phyloP scores from a whole-genome alignment of 2,113 vertebrate genomes.

The Procavia capensis region DNA sequence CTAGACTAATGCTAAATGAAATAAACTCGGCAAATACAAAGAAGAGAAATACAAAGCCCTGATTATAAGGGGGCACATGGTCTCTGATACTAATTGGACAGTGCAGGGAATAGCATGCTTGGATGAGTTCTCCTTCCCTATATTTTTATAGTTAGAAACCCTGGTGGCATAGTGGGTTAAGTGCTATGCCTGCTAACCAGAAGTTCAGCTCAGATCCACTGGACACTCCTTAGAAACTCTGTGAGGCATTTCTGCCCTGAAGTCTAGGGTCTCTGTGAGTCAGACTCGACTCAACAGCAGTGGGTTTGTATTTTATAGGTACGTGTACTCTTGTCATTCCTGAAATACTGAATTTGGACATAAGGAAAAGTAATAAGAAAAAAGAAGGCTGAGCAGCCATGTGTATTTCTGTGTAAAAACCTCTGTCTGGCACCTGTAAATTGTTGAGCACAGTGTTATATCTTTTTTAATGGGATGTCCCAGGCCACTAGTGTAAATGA shows the following conservation, averaged over 20 bases:
- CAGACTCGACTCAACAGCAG: no score
- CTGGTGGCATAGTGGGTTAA: no score
- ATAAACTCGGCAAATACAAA: conserved; percentile 49
- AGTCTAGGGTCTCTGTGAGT: no score
- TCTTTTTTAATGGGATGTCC: conserved; percentile 38
- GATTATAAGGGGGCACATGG: background rate
- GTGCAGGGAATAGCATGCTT: conserved; percentile 23
- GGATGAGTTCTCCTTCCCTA: conserved; percentile 34
- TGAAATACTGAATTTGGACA: conserved; percentile 33
- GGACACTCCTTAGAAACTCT: no score
- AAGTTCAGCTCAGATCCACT: no score
- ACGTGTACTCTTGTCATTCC: background rate
- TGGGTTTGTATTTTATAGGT: no score
- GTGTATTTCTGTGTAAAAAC: background rate
- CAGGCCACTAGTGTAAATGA: background rate
- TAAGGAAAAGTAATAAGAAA: conserved; percentile 7
- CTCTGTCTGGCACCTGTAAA: background rate
- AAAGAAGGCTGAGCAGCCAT: background rate
- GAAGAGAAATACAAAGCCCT: conserved; percentile 53
- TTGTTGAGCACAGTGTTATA: conserved; percentile 13
- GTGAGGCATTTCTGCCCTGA: no score
- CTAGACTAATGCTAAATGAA: conserved; percentile 43
- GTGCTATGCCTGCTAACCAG: no score
- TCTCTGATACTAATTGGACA: conserved; percentile 25
- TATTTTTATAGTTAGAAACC: no score